Base-by-base conservation (phyloP, 2,888 invertebrate species). In the Marasmarcha lunaedactyla region DNA sequence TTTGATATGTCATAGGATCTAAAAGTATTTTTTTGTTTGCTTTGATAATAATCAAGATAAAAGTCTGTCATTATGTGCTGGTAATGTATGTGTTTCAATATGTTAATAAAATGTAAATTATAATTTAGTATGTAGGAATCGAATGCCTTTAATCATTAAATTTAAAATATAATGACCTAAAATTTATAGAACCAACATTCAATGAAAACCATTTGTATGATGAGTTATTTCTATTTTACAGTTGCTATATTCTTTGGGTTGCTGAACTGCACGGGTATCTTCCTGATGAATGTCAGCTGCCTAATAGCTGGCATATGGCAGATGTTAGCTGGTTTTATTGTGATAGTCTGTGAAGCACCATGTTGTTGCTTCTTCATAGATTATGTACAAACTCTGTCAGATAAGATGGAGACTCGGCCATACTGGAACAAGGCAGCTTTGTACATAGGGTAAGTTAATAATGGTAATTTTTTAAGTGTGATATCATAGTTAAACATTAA, bases 311-410 rank as follows among this genome's bases (percentile, higher is more conserved):
- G 94, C 46, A 88, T 94, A 57, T 90, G 92, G 88, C 93, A 94
- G 85, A 93, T 95, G 89, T 59, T 95, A 46, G 90, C 93, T 46
- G 98, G 97, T 33, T 95, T 98, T 76, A 61, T 94, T 46, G 89
- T 95, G 45, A 86, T 97, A 52, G 89, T 92, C 35, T 88, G 97
- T 57, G 98, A 98, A 79, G 97, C 98, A 33, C 98, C 98, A 0
- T 98, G 95, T 71, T 98, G 97, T 79, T 98, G 97, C 78, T 88
- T 95, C 81, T 98, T 97, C 79, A 88, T 98, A 49, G 98, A 97
- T 64, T 94, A 94, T 84, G 95, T 98, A 41, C 93, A 95, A 77
- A 88, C 88, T 45, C 83, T 97, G 40, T 93, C 94, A 43, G 90
- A 90, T 57, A 90, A 89, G 81, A 89, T 94, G 39, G 96, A 97